A percentile compares a stretch with the other conserved stretches of the same genome.
phyloP scores from a whole-genome alignment of 2,888 invertebrate species.

The Xylota segnis region DNA sequence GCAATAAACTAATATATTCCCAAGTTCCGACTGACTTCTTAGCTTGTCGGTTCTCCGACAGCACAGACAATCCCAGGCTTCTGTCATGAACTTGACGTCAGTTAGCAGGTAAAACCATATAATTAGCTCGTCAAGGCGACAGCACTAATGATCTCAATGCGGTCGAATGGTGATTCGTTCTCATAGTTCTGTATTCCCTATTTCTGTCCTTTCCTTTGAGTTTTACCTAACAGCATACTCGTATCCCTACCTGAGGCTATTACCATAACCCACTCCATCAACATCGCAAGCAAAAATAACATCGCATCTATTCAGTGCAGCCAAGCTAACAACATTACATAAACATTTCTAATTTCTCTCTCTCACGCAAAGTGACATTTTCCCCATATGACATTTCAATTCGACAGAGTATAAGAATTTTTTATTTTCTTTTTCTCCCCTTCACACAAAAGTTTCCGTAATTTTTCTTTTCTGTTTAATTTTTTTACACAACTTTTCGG shows the following conservation, averaged over 20 bases:
- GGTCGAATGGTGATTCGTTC: no score
- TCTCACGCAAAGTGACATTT: conserved; percentile 53
- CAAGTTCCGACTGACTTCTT: no score
- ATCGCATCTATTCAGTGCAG: conserved; percentile 9
- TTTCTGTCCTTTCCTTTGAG: no score
- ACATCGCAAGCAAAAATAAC: background rate
- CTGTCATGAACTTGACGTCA: no score
- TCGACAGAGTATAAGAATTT: conserved; percentile 32
- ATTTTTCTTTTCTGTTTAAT: conserved; percentile 57
- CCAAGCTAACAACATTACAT: conserved; percentile 22
- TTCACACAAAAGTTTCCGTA: conserved; percentile 47
- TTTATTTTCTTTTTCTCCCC: conserved; percentile 53
- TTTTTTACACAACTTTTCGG: conserved; percentile 20
- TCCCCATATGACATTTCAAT: conserved; percentile 62
- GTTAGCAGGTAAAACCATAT: no score
- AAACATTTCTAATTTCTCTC: conserved; percentile 4
- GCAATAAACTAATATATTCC: no score
- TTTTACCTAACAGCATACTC: background rate
- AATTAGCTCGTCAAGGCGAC: no score
- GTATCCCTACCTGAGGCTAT: no score
- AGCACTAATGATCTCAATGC: no score
- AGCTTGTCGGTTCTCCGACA: no score
- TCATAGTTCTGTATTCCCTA: no score
- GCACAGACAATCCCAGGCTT: no score
- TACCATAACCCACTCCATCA: background rate